phyloP scores from a whole-genome alignment of 1,140 invertebrate species.

The Cydia amplana region DNA sequence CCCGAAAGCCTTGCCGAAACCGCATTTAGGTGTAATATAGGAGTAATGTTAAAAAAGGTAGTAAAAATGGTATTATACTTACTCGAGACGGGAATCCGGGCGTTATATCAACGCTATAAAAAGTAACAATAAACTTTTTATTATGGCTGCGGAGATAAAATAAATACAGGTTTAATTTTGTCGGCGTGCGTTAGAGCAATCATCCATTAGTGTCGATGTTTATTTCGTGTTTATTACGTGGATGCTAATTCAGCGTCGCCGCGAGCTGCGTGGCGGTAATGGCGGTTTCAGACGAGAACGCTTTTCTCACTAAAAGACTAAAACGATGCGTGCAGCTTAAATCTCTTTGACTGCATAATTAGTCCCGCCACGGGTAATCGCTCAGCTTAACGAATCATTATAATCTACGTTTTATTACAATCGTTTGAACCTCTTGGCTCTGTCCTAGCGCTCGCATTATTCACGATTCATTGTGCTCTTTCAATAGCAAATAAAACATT shows the following conservation, averaged over 20 bases:
- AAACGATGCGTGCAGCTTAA: slow-evolving; percentile 43
- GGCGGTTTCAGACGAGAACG: slow-evolving; percentile 34
- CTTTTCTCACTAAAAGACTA: slow-evolving; percentile 24
- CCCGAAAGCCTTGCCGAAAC: background rate
- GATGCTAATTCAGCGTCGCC: slow-evolving; percentile 61
- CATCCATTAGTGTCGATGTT: slow-evolving; percentile 71
- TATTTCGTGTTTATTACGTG: slow-evolving; percentile 65
- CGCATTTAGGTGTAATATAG: slow-evolving; percentile 28
- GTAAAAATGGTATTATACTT: slow-evolving; percentile 30
- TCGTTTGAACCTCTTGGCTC: slow-evolving; percentile 49
- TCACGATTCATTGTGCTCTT: slow-evolving; percentile 68
- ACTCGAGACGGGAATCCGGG: slow-evolving; percentile 28
- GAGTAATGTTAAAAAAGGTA: slow-evolving; percentile 22
- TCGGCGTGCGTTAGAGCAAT: slow-evolving; percentile 46
- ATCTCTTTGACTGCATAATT: slow-evolving; percentile 52
- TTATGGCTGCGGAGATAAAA: slow-evolving; percentile 64
- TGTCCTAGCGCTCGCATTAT: slow-evolving; percentile 63
- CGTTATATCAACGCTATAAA: slow-evolving; percentile 64
- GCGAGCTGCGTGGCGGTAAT: slow-evolving; percentile 48
- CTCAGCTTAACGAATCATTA: slow-evolving; percentile 49
- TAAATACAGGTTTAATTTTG: slow-evolving; percentile 64
- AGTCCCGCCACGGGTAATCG: slow-evolving; percentile 53
- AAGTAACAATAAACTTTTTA: slow-evolving; percentile 74
- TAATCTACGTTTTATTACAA: slow-evolving; percentile 54
- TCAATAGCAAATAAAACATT: slow-evolving; percentile 61